Base-by-base conservation (phyloP, 2,888 invertebrate genomes). In the Melanostoma mellinum region DNA sequence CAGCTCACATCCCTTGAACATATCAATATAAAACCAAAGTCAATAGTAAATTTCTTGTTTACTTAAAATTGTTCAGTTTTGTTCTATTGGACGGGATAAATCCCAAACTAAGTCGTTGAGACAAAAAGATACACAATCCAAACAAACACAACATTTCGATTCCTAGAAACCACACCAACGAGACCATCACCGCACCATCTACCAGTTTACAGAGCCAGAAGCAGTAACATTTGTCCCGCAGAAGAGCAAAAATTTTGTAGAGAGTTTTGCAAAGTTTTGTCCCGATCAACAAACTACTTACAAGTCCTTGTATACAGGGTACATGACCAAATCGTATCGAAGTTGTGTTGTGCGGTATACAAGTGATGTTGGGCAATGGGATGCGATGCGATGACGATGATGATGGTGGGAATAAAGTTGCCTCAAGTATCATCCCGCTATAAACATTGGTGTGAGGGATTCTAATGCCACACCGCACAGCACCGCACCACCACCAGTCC, bases 281-380 rank as follows among this genome's bases (percentile, higher is more conserved):
- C 78, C 82, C 74, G 84, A 84, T 84, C 84, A 84, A 84, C 84
- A 84, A 84, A 84, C 84, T 84, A 84, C 84, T 84, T 84, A 84
- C 84, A 84, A 84, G 84, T 84, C 84, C 84, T 71, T 74, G 73
- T 73, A 20, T 20, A 68, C 78, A 71, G 69, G 58, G 68, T 69
- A 84, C 84, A 84, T 84, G 84, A 78, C 78, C 84, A 84, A 78
- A 69, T 84, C 82, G 84, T 73, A 82, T 81, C 82, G 78, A 73
- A 58, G 78, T 69, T 78, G 52, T 82, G 68, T 50, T 82, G 73
- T 78, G 56, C 72, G 74, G 75, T 53, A 36, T 69, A 82, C 73
- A 74, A 82, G 78, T 84, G 84, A 63, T 71, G 73, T 74, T 71
- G 84, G 84, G 20, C 20, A 20, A 20, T 20, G 20, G 20, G 20